Evolutionary conservation across 2,888 invertebrate species (phyloP).

Genomic region (Pachliopta kotzebuea): DNA sequence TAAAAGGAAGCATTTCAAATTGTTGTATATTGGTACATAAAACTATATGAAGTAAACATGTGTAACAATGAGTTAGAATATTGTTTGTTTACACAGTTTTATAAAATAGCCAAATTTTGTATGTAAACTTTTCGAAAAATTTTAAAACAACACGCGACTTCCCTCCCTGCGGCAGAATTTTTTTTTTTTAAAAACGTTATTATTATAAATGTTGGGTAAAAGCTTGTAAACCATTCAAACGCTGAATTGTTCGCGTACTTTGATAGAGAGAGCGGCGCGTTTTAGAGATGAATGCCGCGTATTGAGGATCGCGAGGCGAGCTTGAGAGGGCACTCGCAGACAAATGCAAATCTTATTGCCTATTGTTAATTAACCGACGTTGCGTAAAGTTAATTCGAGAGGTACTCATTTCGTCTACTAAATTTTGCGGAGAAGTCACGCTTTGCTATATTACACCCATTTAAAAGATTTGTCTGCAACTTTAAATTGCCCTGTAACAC

Average conservation of each 20-base stretch:
- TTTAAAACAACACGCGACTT: background rate
- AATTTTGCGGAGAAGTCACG: background rate
- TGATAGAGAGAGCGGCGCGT: constrained; percentile 10
- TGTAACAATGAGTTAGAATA: no score
- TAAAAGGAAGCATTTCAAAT: no score
- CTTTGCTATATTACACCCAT: background rate
- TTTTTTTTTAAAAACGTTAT: background rate
- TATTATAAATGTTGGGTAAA: background rate
- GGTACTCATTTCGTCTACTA: background rate
- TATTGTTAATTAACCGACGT: constrained; percentile 12
- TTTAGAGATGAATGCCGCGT: constrained; percentile 4
- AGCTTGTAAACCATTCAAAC: constrained; percentile 28
- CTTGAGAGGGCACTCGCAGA: constrained; percentile 27
- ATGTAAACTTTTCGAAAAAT: no score
- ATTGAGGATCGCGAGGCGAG: constrained; percentile 1
- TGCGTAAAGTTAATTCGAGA: constrained; percentile 1
- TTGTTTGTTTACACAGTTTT: background rate
- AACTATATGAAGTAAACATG: no score
- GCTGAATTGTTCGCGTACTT: constrained; percentile 29
- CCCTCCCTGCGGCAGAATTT: background rate
- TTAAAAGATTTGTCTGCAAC: background rate
- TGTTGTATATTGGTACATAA: no score
- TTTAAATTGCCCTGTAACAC: no score
- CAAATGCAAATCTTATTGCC: constrained; percentile 33
- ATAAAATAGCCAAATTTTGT: background rate